Conservation (phyloP, 2,888 invertebrate species). For the Cremastobaeus sp. region DNA sequence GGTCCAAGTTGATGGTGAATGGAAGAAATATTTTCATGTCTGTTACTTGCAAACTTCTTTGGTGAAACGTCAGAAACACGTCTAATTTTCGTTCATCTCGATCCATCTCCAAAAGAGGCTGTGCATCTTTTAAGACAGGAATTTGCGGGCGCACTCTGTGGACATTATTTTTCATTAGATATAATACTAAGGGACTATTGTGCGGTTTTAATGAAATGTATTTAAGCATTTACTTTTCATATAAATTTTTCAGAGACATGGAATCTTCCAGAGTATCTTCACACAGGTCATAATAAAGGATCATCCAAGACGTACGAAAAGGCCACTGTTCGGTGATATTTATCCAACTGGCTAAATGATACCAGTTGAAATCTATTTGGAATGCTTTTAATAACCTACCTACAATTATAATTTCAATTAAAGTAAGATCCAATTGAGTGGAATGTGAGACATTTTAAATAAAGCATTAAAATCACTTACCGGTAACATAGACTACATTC, state of each 20-base stretch:
- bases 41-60: conserved; percentile 89
- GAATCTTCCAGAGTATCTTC: conserved; percentile 93
- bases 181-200: too few species aligned
- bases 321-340: conserved; percentile 99
- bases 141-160: conserved; percentile 90
- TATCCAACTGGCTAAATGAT: conserved; percentile 97
- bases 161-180: too few species aligned
- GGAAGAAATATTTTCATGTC: conserved; percentile 97
- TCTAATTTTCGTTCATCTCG: conserved; percentile 97
- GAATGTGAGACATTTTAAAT: too few species aligned
- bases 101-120: conserved; percentile 93
- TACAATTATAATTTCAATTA: conserved; percentile 74
- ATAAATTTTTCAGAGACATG: conserved; percentile 91
- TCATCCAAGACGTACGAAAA: conserved; percentile 97
- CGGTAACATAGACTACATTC: conserved; percentile 98
- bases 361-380: conserved; percentile 99
- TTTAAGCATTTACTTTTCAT: conserved; percentile 96
- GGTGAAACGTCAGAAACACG: conserved; percentile 93
- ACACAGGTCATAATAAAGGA: conserved; percentile 93
- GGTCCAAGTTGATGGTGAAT: conserved; percentile 98
- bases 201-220: neutral
- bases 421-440: too few species aligned
- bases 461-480: too few species aligned
- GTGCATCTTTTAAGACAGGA: conserved; percentile 90
- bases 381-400: conserved; percentile 97